These are phyloP conservation scores for Drosophila suboccidentalis DNA, from an alignment of 2,888 invertebrate species.

Conservation along the genomic window DNA sequence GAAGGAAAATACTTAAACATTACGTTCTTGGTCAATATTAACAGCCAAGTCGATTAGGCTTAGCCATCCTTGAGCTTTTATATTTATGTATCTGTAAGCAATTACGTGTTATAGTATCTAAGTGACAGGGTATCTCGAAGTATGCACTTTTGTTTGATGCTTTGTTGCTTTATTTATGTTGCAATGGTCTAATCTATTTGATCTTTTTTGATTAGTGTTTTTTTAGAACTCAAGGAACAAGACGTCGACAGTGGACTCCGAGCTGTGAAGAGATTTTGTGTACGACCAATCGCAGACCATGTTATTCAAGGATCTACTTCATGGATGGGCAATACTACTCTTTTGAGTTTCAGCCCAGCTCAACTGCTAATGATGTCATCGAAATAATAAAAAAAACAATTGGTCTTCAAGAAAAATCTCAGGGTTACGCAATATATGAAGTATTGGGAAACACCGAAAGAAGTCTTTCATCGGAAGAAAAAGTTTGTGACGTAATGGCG, in stretches of 20 bases:
- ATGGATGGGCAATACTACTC: conserved; percentile 98
- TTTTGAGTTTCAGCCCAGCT: conserved; percentile 97
- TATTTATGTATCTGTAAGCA: too few relatives aligned
- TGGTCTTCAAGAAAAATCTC: conserved; percentile 87
- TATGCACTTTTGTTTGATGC: too few relatives aligned
- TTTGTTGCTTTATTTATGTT: background rate
- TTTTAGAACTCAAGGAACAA: conserved; percentile 90
- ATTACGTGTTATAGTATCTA: too few relatives aligned
- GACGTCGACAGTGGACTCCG: conserved; percentile 95
- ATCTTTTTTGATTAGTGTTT: conserved; percentile 87
- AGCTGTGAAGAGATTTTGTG: conserved; percentile 96
- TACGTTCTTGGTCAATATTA: too few relatives aligned
- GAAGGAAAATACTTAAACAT: too few relatives aligned
- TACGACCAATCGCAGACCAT: conserved; percentile 95
- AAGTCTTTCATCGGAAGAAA: conserved; percentile 93
- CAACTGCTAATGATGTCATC: conserved; percentile 95
- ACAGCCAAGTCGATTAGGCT: too few relatives aligned
- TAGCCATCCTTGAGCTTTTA: too few relatives aligned
- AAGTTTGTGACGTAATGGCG: conserved; percentile 97
- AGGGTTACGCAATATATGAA: conserved; percentile 96
- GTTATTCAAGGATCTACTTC: conserved; percentile 96
- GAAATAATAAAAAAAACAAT: conserved; percentile 95
- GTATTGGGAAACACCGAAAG: conserved; percentile 95
- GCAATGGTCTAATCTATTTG: too few relatives aligned
- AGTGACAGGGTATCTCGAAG: too few relatives aligned